Base-by-base conservation (phyloP, 2,888 invertebrate species). In the Abscondita cerata region DNA sequence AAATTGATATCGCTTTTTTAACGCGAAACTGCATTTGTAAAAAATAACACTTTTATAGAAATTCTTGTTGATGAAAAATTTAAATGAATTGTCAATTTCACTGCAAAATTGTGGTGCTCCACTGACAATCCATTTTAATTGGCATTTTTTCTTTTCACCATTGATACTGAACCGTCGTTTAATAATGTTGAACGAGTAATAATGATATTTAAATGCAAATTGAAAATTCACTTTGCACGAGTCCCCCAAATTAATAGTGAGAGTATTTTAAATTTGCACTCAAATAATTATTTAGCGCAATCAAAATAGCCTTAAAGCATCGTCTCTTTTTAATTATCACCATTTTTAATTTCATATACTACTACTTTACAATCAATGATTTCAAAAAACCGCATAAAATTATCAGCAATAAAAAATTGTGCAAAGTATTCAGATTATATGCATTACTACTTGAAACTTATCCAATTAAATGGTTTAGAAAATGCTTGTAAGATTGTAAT, bases 1-100 rank as follows among this genome's bases (percentile, higher is more conserved):
- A 54, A 63, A 63, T 59, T 63, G 59, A 59, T 63, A 59, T 41
- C 51, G 44, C 13, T 59, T 59, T 25, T 63, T 59, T 55, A n/a
- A 52, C 50, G 50, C 54, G 53, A 51, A 62, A 54, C 50, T 53
- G 58, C 58, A 54, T 55, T 51, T 55, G 50, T 63, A 63, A 59
- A 56, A 62, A 59, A 54, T 55, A 55, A 55, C 63, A 59, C 54
- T 53, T 38, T 36, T 36, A 38, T 20, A 44, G 52, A 56, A 56
- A 46, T 31, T n/a, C 34, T 38, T 41, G 56, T 31, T 41, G 50
- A 50, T 31, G 48, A 51, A 57, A 57, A 50, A 41, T 50, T 51
- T 47, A 40, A 57, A 57, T 33, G 56, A 25, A 50, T 57, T 51
- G 50, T 57, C 57, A 33, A 57, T 57, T 41, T 44, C 51, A 18